A percentile compares a stretch with the other conserved stretches of the same genome.
Conservation (phyloP, 2,888 invertebrate genomes). For the Melitaea athalia region DNA sequence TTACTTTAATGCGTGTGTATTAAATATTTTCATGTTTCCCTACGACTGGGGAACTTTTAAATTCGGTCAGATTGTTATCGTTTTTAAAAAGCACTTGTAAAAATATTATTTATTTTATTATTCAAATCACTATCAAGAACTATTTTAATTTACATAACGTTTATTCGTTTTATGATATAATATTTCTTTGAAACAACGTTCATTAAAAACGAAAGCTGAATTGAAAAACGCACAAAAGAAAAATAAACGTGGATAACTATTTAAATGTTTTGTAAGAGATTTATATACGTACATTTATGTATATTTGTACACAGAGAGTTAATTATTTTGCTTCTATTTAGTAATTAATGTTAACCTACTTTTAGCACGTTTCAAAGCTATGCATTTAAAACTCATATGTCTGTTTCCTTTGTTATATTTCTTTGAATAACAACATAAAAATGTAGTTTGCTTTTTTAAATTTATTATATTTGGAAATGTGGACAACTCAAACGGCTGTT, state of each 20-base stretch:
- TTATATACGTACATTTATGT: no score
- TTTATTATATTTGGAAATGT: neutral
- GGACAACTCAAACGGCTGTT: neutral
- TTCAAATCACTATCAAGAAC: neutral
- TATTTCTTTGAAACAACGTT: neutral
- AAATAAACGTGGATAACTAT: neutral
- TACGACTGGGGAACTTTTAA: slow-evolving; percentile 26
- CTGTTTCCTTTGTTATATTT: slow-evolving; percentile 6
- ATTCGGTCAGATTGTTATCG: slow-evolving; percentile 34
- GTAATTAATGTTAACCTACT: slow-evolving; percentile 10
- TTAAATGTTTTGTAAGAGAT: neutral
- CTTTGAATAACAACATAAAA: slow-evolving; percentile 4
- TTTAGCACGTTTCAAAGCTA: slow-evolving; percentile 2
- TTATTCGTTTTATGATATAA: neutral
- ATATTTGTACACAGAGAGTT: neutral
- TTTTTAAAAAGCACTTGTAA: neutral
- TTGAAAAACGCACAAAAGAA: neutral
- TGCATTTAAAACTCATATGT: slow-evolving; percentile 8
- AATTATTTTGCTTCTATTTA: slow-evolving; percentile 7
- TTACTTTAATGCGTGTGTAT: slow-evolving; percentile 67
- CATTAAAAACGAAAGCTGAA: neutral
- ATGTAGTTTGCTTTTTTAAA: neutral
- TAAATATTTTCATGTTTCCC: slow-evolving; percentile 30
- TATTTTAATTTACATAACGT: neutral
- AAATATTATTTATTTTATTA: slow-evolving; percentile 2